A percentile compares a stretch with the other conserved stretches of the same genome.
phyloP scores from a whole-genome alignment of 2,113 vertebrate species.

The Otolemur garnettii region DNA sequence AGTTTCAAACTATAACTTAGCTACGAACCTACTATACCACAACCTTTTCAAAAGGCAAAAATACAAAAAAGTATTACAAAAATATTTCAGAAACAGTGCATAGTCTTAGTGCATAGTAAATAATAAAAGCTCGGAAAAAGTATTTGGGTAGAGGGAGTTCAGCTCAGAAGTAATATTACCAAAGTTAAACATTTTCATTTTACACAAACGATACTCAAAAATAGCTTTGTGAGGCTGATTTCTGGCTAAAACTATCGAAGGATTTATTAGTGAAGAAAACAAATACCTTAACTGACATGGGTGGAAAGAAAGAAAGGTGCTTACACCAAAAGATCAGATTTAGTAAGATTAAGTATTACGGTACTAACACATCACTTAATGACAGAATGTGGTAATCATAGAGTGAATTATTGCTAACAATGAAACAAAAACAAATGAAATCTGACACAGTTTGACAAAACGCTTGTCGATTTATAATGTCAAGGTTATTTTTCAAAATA shows the following conservation, averaged over 20 bases:
- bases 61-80: constrained; percentile 54
- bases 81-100: constrained; percentile 37
- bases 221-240: too few species aligned
- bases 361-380: background rate
- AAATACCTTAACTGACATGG: constrained; percentile 47
- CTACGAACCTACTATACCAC: background rate
- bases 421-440: constrained; percentile 74
- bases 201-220: too few species aligned
- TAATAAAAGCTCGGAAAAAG: background rate
- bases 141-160: too few species aligned
- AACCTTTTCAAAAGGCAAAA: constrained; percentile 19
- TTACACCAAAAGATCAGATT: constrained; percentile 52
- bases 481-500: constrained; percentile 84
- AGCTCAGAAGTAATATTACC: too few species aligned
- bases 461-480: constrained; percentile 68
- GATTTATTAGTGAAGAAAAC: constrained; percentile 59
- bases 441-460: constrained; percentile 74
- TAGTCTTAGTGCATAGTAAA: background rate
- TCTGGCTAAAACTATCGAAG: too few species aligned
- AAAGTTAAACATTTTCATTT: too few species aligned
- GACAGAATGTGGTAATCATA: constrained; percentile 18
- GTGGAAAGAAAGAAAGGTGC: constrained; percentile 14
- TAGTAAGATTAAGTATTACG: background rate
- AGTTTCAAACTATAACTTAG: background rate
- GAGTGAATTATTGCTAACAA: constrained; percentile 71